A percentile compares a stretch with the other conserved stretches of the same genome.
phyloP scores from a whole-genome alignment of 2,888 invertebrate genomes.

The Leuctra nigra region DNA sequence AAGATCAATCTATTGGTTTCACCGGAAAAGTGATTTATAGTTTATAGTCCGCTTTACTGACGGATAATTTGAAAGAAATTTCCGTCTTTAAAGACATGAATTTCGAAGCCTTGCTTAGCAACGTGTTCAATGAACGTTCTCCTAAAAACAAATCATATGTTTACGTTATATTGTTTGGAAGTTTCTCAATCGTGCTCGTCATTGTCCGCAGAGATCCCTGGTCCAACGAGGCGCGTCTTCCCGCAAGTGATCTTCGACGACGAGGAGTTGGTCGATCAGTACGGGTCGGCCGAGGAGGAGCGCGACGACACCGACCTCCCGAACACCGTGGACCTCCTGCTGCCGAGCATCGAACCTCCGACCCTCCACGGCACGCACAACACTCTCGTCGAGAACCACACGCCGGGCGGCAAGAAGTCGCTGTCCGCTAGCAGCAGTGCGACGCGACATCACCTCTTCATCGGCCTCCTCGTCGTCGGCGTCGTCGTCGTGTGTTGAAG shows the following conservation, averaged over 20 bases:
- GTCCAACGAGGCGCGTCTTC: constrained; percentile 53
- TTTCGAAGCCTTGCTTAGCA: too few relatives aligned
- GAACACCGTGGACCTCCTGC: constrained; percentile 34
- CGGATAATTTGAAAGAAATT: too few relatives aligned
- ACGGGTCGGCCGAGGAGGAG: constrained; percentile 64
- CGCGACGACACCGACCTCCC: constrained; percentile 46
- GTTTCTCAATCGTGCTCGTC: not conserved
- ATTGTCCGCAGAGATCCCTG: constrained; percentile 64
- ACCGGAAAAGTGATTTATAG: too few relatives aligned
- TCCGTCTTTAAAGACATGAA: too few relatives aligned
- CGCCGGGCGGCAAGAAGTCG: constrained; percentile 3
- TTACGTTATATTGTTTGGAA: too few relatives aligned
- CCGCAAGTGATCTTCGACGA: constrained; percentile 46
- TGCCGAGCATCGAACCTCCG: constrained; percentile 24
- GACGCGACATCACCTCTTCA: not conserved
- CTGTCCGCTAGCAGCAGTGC: not conserved
- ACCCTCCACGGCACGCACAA: constrained; percentile 23
- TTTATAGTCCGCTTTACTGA: too few relatives aligned
- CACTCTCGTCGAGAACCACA: constrained; percentile 24
- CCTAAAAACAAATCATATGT: too few relatives aligned
- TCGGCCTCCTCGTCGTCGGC: not conserved
- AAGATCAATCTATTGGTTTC: too few relatives aligned
- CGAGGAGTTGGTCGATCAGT: constrained; percentile 53
- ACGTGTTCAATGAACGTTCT: too few relatives aligned
- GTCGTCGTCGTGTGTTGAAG: not conserved